Percentiles rank a stretch among this genome's conserved stretches.
These are phyloP conservation scores for Tetragnatha montana DNA, from an alignment of 2,888 invertebrate genomes.

Conservation along the genomic window DNA sequence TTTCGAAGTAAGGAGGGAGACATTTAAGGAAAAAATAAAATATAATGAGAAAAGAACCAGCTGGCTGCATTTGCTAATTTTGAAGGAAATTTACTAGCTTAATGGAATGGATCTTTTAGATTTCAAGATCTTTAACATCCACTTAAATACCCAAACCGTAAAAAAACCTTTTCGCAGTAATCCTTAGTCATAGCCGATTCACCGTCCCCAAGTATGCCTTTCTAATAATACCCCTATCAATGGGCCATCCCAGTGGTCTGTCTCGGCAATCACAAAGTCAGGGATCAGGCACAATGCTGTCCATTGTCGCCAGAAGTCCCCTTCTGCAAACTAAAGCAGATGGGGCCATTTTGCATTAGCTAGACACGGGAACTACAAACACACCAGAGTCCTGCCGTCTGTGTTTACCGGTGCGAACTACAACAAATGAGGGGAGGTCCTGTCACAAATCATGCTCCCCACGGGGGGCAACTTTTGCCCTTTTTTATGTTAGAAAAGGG, in stretches of 20 bases:
- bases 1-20: too few relatives aligned
- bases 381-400: neutral
- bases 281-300: constrained; percentile 23
- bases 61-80: too few relatives aligned
- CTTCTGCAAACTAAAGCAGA: constrained; percentile 48
- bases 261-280: constrained; percentile 40
- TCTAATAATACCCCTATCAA: too few relatives aligned
- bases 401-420: constrained; percentile 35
- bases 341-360: constrained; percentile 43
- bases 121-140: too few relatives aligned
- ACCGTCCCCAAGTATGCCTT: too few relatives aligned
- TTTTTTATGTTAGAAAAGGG: neutral
- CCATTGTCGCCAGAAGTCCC: constrained; percentile 14
- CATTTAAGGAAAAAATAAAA: too few relatives aligned
- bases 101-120: too few relatives aligned
- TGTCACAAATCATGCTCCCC: constrained; percentile 43
- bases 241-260: neutral
- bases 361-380: constrained; percentile 47
- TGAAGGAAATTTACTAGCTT: too few relatives aligned
- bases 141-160: too few relatives aligned
- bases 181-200: too few relatives aligned
- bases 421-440: constrained; percentile 53
- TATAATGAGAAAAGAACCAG: too few relatives aligned
- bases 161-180: too few relatives aligned
- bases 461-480: constrained; percentile 10